These are phyloP conservation scores for Stictocephala bisonia DNA, from an alignment of 2,888 invertebrate species.

Conservation along the genomic window DNA sequence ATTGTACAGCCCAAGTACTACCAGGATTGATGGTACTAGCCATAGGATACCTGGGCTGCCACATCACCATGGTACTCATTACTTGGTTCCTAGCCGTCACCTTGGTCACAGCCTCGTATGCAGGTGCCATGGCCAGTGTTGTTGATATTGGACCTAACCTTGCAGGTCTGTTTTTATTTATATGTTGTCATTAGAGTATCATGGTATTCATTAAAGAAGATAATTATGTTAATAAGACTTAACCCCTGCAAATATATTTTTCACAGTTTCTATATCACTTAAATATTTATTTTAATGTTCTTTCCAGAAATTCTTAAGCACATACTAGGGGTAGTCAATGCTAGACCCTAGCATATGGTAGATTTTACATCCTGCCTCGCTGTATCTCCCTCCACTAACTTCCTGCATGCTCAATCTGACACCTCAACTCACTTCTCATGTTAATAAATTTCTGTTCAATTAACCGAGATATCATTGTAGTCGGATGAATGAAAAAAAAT, in stretches of 20 bases:
- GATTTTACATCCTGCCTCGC: too few relatives aligned
- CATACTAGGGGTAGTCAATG: too few relatives aligned
- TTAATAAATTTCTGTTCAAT: too few relatives aligned
- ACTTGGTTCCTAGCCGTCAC: slow-evolving; percentile 78
- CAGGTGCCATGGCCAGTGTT: slow-evolving; percentile 80
- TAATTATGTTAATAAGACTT: not conserved
- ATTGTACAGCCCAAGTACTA: slow-evolving; percentile 75
- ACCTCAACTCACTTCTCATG: too few relatives aligned
- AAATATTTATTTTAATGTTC: not conserved
- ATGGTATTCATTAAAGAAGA: not conserved
- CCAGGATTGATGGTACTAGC: slow-evolving; percentile 73
- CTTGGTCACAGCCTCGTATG: slow-evolving; percentile 77
- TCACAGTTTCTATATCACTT: not conserved
- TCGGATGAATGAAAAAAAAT: too few relatives aligned
- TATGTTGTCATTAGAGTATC: not conserved
- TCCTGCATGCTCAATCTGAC: too few relatives aligned
- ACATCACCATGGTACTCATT: slow-evolving; percentile 69
- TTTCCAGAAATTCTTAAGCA: too few relatives aligned
- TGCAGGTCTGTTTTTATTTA: slow-evolving; percentile 67
- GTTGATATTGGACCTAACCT: slow-evolving; percentile 84
- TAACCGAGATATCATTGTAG: too few relatives aligned
- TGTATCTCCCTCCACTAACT: too few relatives aligned
- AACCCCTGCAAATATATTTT: not conserved
- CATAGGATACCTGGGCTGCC: slow-evolving; percentile 74
- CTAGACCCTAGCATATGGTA: too few relatives aligned